These are phyloP conservation scores for Phenganax stokvisi DNA, from an alignment of 92 coral and sea anemone species.

Conservation along the genomic window DNA sequence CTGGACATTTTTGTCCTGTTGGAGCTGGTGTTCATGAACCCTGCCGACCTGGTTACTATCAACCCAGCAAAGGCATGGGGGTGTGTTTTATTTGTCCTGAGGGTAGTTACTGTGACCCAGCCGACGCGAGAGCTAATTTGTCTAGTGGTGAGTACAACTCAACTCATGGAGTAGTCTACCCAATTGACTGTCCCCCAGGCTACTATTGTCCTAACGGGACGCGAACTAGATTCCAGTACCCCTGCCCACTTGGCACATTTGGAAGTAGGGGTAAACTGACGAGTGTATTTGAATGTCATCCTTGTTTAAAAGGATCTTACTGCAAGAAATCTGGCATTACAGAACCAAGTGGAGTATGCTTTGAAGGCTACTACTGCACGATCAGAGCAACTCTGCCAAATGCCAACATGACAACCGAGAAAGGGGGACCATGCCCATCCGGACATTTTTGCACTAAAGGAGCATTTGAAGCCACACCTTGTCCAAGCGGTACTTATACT, in stretches of 20 bases:
- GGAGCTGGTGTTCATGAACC: constrained; percentile 88
- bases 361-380: constrained; percentile 91
- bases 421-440: constrained; percentile 88
- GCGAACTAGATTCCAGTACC: constrained; percentile 50
- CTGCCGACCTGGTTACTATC: constrained; percentile 84
- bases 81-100: constrained; percentile 73
- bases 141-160: constrained; percentile 77
- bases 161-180: constrained; percentile 71
- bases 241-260: constrained; percentile 90
- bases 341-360: constrained; percentile 68
- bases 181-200: constrained; percentile 88
- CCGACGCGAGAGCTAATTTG: constrained; percentile 73
- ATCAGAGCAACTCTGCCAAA: constrained; percentile 75
- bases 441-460: constrained; percentile 78
- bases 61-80: constrained; percentile 65
- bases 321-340: constrained; percentile 78
- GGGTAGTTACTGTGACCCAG: constrained; percentile 97
- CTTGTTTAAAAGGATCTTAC: constrained; percentile 75
- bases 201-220: constrained; percentile 85
- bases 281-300: constrained; percentile 58
- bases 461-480: constrained; percentile 67
- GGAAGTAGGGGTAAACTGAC: constrained; percentile 70
- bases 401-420: constrained; percentile 62
- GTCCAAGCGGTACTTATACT: constrained; percentile 83
- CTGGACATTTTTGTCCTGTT: constrained; percentile 94